These are phyloP conservation scores for Torymus texanus DNA, from an alignment of 2,888 invertebrate genomes.

Conservation along the genomic window DNA sequence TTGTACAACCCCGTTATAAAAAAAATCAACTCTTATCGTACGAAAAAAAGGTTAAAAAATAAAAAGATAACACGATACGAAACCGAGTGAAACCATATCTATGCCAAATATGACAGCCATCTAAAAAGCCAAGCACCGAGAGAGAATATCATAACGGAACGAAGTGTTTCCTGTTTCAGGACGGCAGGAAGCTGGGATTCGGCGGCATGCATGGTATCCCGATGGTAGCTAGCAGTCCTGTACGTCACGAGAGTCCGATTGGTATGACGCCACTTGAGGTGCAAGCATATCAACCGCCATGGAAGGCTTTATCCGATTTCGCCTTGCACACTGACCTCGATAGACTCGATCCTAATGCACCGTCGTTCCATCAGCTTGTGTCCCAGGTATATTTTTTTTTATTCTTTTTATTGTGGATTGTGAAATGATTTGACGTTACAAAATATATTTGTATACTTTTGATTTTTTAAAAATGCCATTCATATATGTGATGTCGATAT, in stretches of 20 bases:
- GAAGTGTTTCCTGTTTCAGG: constrained; percentile 82
- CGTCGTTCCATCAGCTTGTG: constrained; percentile 97
- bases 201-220: constrained; percentile 98
- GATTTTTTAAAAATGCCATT: too few species aligned
- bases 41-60: too few species aligned
- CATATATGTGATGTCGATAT: too few species aligned
- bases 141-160: constrained; percentile 69
- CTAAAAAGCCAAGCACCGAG: too few species aligned
- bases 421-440: too few species aligned
- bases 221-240: constrained; percentile 96
- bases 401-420: too few species aligned
- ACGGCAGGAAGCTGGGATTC: constrained; percentile 94
- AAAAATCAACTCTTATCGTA: too few species aligned
- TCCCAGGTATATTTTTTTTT: constrained; percentile 83
- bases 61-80: too few species aligned
- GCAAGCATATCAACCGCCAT: constrained; percentile 95
- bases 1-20: too few species aligned
- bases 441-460: too few species aligned
- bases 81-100: too few species aligned
- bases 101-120: too few species aligned
- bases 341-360: constrained; percentile 87
- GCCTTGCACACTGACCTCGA: constrained; percentile 96
- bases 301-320: constrained; percentile 97
- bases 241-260: constrained; percentile 90
- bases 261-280: constrained; percentile 92